Conservation (phyloP, 2,797 vertebrate species). For the Leptatherina wallacei region DNA sequence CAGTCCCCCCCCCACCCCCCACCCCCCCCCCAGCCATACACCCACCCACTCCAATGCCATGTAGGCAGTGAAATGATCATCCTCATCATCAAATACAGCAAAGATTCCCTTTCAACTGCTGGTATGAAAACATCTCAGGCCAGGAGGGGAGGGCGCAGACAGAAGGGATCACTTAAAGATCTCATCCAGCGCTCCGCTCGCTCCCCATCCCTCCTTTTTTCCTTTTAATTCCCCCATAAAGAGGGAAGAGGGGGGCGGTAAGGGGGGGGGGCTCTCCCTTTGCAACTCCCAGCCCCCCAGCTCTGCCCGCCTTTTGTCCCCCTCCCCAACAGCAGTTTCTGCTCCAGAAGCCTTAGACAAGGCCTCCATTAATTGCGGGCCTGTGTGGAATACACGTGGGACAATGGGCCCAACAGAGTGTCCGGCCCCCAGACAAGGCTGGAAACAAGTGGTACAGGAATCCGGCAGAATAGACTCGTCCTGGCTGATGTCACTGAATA, state of each 20-base stretch:
- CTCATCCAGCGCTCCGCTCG: constrained; percentile 65
- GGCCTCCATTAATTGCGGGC: constrained; percentile 94
- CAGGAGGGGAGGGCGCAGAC: constrained; percentile 72
- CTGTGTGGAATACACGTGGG: constrained; percentile 87
- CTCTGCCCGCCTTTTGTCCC: constrained; percentile 76
- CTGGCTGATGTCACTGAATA: constrained; percentile 96
- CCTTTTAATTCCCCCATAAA: constrained; percentile 84
- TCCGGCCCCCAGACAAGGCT: constrained; percentile 94
- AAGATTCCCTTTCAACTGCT: constrained; percentile 67
- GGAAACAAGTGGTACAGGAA: constrained; percentile 95
- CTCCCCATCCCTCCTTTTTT: constrained; percentile 77
- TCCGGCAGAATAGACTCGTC: constrained; percentile 93
- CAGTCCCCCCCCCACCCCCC: constrained; percentile 9
- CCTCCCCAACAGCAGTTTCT: constrained; percentile 91
- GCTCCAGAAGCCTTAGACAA: constrained; percentile 92
- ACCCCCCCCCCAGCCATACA: not conserved
- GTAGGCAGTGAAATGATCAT: constrained; percentile 77
- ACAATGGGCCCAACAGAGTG: constrained; percentile 91
- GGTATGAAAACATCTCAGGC: constrained; percentile 72
- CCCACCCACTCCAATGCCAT: not conserved
- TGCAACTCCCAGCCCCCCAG: constrained; percentile 80
- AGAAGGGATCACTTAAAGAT: constrained; percentile 77
- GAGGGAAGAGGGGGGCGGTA: constrained; percentile 39
- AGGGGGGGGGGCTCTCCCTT: constrained; percentile 79
- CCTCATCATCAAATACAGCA: constrained; percentile 66